Percentiles rank a stretch among this genome's conserved stretches.
These are phyloP conservation scores for Platygyra sinensis DNA, from an alignment of 64 coral and sea anemone genomes.

Conservation along the genomic window DNA sequence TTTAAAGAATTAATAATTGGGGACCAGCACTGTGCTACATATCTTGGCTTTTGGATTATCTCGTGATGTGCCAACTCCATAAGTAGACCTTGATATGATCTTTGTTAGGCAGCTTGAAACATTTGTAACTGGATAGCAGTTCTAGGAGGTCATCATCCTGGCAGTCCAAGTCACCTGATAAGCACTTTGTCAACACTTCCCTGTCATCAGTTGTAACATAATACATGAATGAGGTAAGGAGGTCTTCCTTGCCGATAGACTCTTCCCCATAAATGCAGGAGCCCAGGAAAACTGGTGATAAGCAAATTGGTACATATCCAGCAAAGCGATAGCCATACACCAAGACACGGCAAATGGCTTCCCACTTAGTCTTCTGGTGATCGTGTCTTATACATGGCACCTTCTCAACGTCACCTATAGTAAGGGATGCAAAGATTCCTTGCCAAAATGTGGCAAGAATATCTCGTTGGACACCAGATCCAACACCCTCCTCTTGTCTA, in stretches of 20 bases:
- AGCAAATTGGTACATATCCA: slow-evolving; percentile 60
- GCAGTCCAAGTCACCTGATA: no score
- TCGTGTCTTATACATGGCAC: slow-evolving; percentile 58
- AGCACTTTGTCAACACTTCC: no score
- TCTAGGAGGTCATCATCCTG: no score
- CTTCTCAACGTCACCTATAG: slow-evolving; percentile 51
- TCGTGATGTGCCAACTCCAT: slow-evolving; percentile 59
- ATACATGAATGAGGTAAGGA: no score
- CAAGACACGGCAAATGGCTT: slow-evolving; percentile 44
- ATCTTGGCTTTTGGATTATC: slow-evolving; percentile 57
- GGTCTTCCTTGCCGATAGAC: not conserved
- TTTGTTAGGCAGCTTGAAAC: not conserved
- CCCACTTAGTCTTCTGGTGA: slow-evolving; percentile 55
- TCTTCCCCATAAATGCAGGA: slow-evolving; percentile 66
- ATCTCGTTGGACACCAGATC: slow-evolving; percentile 38
- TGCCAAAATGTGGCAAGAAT: slow-evolving; percentile 57
- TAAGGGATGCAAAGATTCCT: slow-evolving; percentile 21
- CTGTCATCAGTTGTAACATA: no score
- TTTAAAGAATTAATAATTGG: slow-evolving; percentile 34
- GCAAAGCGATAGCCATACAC: slow-evolving; percentile 51
- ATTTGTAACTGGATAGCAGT: no score
- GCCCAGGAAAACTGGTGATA: slow-evolving; percentile 50
- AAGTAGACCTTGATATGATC: slow-evolving; percentile 34
- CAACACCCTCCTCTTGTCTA: slow-evolving; percentile 41
- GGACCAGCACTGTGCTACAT: slow-evolving; percentile 46